Evolutionary conservation across 2,113 vertebrate species (phyloP).

Genomic region (Laterallus jamaicensis): DNA sequence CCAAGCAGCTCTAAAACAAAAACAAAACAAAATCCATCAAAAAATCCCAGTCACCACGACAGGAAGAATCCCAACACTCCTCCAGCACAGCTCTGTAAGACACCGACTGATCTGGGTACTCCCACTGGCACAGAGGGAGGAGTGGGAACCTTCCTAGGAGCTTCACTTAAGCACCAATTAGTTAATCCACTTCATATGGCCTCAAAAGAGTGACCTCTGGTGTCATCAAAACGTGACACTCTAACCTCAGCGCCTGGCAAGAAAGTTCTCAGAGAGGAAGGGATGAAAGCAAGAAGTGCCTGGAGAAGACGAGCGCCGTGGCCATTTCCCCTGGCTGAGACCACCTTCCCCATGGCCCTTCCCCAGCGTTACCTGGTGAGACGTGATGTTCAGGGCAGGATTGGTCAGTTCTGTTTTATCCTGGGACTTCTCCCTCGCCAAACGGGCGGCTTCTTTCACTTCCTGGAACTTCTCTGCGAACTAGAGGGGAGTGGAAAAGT

Average conservation of each 20-base stretch:
- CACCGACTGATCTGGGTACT: too few relatives aligned
- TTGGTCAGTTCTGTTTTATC: slow-evolving; percentile 93
- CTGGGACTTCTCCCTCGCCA: slow-evolving; percentile 92
- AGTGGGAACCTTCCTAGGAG: background rate
- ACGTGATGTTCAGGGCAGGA: slow-evolving; percentile 83
- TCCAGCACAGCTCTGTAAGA: background rate
- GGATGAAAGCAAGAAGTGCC: background rate
- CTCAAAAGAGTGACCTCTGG: background rate
- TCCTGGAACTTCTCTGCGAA: slow-evolving; percentile 95
- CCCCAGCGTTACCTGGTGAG: slow-evolving; percentile 88
- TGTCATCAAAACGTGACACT: background rate
- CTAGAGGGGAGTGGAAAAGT: slow-evolving; percentile 51
- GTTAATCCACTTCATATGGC: background rate
- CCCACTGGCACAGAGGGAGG: background rate
- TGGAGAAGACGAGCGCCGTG: background rate
- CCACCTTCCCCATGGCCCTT: accelerated
- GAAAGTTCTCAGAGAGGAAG: background rate
- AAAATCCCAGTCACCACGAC: background rate
- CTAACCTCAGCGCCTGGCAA: background rate
- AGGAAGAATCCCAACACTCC: too few relatives aligned
- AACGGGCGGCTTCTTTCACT: slow-evolving; percentile 90
- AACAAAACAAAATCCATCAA: background rate
- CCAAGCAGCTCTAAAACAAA: background rate
- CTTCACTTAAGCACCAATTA: background rate
- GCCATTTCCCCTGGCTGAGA: accelerated